Conservation (phyloP, 1,140 invertebrate genomes). For the Chironomus tepperi region DNA sequence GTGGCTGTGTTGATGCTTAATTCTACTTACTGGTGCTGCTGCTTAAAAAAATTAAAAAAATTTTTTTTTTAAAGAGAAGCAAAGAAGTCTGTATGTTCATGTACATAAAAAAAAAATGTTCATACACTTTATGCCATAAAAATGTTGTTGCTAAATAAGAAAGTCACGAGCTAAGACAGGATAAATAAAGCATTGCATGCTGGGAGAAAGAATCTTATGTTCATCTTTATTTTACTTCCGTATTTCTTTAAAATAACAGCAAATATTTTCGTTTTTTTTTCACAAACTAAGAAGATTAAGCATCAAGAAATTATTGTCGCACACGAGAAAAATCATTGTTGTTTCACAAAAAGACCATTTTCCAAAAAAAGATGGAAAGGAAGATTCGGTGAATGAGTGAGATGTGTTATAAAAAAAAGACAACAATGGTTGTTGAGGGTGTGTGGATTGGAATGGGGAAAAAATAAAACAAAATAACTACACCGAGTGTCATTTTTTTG, state of each 20-base stretch:
- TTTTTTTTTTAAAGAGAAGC: neutral
- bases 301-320: neutral
- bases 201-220: neutral
- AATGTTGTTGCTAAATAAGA: neutral
- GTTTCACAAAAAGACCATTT: neutral
- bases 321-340: neutral
- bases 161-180: neutral
- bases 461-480: too few relatives aligned
- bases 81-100: neutral
- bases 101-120: neutral
- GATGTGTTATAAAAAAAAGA: too few relatives aligned
- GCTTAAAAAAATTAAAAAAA: neutral
- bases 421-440: too few relatives aligned
- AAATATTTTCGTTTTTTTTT: neutral
- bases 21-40: neutral
- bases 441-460: too few relatives aligned
- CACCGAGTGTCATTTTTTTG: too few relatives aligned
- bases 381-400: too few relatives aligned
- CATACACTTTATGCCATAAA: neutral
- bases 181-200: conserved; percentile 8
- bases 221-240: neutral
- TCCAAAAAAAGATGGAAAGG: too few relatives aligned
- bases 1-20: neutral
- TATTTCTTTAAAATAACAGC: neutral
- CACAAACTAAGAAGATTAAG: neutral